Evolutionary conservation across 2,797 vertebrate genomes (phyloP).

Genomic region (Aldrovandia affinis): DNA sequence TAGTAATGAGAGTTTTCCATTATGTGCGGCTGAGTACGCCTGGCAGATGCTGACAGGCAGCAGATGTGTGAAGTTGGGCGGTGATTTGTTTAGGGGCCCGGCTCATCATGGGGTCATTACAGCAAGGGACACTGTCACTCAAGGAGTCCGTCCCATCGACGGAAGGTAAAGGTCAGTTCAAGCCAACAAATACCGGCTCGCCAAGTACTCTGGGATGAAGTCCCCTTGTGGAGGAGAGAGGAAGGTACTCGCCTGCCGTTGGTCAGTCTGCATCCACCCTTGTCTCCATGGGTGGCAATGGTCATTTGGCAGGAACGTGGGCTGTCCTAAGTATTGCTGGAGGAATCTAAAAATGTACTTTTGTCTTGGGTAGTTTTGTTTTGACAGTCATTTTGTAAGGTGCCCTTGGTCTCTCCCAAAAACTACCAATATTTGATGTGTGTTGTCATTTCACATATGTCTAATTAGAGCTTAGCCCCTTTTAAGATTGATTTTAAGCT

Average conservation of each 20-base stretch:
- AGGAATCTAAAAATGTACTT: slow-evolving; percentile 24
- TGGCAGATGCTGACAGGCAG: slow-evolving; percentile 99
- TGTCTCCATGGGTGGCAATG: slow-evolving; percentile 22
- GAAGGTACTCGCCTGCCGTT: background rate
- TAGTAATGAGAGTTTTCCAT: slow-evolving; percentile 96
- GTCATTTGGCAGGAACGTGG: slow-evolving; percentile 21
- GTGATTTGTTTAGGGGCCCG: slow-evolving; percentile 93
- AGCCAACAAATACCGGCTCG: slow-evolving; percentile 42
- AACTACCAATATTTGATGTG: background rate
- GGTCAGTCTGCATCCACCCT: slow-evolving; percentile 11
- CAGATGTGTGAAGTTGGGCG: slow-evolving; percentile 96
- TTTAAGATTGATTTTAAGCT: background rate
- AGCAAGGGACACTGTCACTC: slow-evolving; percentile 88
- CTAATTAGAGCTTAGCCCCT: too few relatives aligned
- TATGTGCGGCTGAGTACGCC: slow-evolving; percentile 92
- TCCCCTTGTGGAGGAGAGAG: background rate
- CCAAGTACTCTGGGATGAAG: background rate
- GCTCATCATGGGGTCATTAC: slow-evolving; percentile 88
- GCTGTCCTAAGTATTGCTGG: background rate
- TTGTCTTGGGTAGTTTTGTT: slow-evolving; percentile 15
- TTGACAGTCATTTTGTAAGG: background rate
- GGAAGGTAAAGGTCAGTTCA: slow-evolving; percentile 97
- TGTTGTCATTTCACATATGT: background rate
- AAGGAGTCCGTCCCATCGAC: slow-evolving; percentile 70
- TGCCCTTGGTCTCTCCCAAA: background rate